Conservation (phyloP, 2,113 vertebrate genomes). For the Menidia beryllina region DNA sequence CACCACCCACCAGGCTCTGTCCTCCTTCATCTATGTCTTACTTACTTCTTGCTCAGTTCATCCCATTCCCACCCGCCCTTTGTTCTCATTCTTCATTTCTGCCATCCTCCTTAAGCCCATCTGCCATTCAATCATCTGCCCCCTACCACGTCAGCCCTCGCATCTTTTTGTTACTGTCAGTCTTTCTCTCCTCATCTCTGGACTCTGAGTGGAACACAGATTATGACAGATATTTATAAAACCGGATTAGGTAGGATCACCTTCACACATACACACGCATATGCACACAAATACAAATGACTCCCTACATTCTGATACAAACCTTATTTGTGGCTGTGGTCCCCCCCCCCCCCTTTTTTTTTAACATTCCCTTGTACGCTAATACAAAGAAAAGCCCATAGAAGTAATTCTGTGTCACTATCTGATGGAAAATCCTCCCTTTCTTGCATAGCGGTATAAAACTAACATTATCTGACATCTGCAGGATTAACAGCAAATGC, state of each 20-base stretch:
- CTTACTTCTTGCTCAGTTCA: conserved; percentile 28
- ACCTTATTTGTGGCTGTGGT: conserved; percentile 23
- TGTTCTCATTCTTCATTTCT: conserved; percentile 30
- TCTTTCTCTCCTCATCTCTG: conserved; percentile 39
- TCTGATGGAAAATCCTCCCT: not conserved
- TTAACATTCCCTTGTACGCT: not conserved
- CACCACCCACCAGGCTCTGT: conserved; percentile 34
- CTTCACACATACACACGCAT: conserved; percentile 53
- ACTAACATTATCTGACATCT: not conserved
- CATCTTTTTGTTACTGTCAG: conserved; percentile 13
- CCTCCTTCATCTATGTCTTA: conserved; percentile 36
- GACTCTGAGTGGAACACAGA: conserved; percentile 69
- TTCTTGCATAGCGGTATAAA: conserved; percentile 1
- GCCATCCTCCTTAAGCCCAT: conserved; percentile 47
- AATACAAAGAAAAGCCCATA: not conserved
- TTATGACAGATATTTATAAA: conserved; percentile 79
- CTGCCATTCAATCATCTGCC: conserved; percentile 40
- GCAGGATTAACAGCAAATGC: not conserved
- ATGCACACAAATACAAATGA: conserved; percentile 25
- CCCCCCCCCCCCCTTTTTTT: too few species aligned
- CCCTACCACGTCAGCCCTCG: conserved; percentile 26
- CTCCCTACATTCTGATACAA: conserved; percentile 24
- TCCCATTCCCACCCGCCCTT: conserved; percentile 5
- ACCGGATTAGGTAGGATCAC: conserved; percentile 79
- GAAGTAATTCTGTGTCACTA: not conserved